Base-by-base conservation (phyloP, 1,140 invertebrate species). In the Meloidogyne chitwoodi region DNA sequence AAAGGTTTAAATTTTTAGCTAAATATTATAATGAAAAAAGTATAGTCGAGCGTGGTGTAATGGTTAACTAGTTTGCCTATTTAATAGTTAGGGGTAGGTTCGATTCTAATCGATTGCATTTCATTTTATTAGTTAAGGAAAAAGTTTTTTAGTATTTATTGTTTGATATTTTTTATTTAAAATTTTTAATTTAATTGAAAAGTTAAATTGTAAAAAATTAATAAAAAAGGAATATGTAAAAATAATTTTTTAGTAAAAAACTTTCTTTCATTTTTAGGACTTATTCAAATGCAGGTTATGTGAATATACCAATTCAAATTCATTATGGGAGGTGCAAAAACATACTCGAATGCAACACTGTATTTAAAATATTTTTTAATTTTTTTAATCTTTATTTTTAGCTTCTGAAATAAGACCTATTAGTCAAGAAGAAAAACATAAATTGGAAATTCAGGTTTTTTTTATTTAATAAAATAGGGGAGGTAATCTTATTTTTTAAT, bases 301-400 rank as follows among this genome's bases (percentile, higher is more conserved):
- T 34, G 83, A 84, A 29, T 83, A 83, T 66, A 82, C 74, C 27
- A 85, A 84, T 76, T 84, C 83, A 34, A 83, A 83, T 69, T 84
- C 83, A n/a, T 65, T 83, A 27, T 83, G 82, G 82, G 82, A 83
- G 69, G 65, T 80, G 27, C 78, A 74, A 14, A 84, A 83, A 56
- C 82, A 83, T 66, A 82, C 83, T 1, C 34, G 44, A 8, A 63
- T 83, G 22, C 83, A 83, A 68, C 83, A 83, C 41, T 81, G 76
- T 24, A 68, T 64, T 19, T 56, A 2, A n/a, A n/a, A n/a, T n/a
- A 1, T 16, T 44, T 2, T n/a, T 56, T 56, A 8, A 8, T 56
- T 22, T 1, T 41, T 56, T n/a, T 6, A n/a, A n/a, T 56, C n/a
- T 56, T 56, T n/a, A 8, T 56, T 56, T 56, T 56, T 56, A 56